Percentiles rank a stretch among this genome's conserved stretches.
Evolutionary conservation across 2,888 invertebrate species (phyloP).

Genomic region (Machimus rusticus): DNA sequence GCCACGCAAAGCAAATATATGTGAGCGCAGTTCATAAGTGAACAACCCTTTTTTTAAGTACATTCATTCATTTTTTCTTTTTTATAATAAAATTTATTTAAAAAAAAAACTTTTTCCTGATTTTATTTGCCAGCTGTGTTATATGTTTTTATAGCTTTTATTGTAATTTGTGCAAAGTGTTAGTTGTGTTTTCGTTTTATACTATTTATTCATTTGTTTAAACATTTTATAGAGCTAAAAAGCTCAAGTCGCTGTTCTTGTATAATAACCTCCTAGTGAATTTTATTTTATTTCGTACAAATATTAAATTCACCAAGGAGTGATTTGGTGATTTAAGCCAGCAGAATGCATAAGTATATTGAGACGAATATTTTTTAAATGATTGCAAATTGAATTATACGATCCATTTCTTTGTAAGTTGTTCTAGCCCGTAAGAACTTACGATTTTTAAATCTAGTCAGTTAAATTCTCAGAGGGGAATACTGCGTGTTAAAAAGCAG

Average conservation of each 20-base stretch:
- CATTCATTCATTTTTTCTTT: constrained; percentile 46
- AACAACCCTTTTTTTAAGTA: constrained; percentile 34
- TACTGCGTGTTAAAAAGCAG: not conserved
- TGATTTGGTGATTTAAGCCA: not conserved
- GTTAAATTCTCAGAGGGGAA: not conserved
- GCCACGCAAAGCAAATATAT: constrained; percentile 30
- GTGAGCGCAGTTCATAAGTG: constrained; percentile 37
- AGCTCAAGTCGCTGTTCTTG: not conserved
- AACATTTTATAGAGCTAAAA: not conserved
- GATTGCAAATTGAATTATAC: not conserved
- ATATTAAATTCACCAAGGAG: not conserved
- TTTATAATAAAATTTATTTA: constrained; percentile 49
- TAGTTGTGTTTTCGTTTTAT: not conserved
- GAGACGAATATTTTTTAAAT: not conserved
- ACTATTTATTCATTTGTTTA: not conserved
- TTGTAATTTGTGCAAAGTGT: not conserved
- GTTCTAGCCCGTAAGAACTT: not conserved
- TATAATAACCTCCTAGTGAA: not conserved
- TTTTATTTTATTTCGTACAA: not conserved
- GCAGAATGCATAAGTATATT: not conserved
- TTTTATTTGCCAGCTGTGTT: not conserved
- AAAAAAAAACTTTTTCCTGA: constrained; percentile 34
- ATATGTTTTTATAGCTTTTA: not conserved
- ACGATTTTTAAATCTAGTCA: not conserved
- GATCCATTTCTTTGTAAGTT: not conserved